Evolutionary conservation across 2,888 invertebrate species (phyloP).

Genomic region (Mythimna albipuncta): DNA sequence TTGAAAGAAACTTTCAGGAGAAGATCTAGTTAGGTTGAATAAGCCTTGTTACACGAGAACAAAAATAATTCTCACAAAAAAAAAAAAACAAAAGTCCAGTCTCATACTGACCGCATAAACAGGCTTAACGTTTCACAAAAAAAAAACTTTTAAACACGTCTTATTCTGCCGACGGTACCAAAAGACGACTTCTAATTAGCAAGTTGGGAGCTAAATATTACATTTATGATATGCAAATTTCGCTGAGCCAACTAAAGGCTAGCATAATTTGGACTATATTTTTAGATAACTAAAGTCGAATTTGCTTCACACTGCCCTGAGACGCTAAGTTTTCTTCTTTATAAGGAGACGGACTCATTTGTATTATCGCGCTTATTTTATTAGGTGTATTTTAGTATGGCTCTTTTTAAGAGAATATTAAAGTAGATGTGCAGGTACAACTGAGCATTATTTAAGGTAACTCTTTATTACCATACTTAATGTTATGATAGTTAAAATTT

Average conservation of each 20-base stretch:
- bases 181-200: conserved; percentile 88
- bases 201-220: conserved; percentile 90
- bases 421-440: conserved; percentile 51
- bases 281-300: conserved; percentile 65
- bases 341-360: conserved; percentile 75
- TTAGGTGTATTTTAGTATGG: conserved; percentile 64
- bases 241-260: conserved; percentile 72
- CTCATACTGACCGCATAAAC: conserved; percentile 31
- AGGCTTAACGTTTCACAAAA: conserved; percentile 33
- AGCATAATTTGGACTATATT: conserved; percentile 77
- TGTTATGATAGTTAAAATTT: conserved; percentile 28
- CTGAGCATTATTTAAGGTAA: conserved; percentile 41
- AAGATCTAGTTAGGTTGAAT: neutral
- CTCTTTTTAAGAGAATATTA: conserved; percentile 58
- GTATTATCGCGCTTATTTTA: conserved; percentile 76
- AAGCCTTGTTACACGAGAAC: conserved; percentile 2
- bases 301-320: conserved; percentile 61
- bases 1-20: neutral
- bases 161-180: conserved; percentile 77
- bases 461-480: conserved; percentile 15
- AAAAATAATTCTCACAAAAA: conserved; percentile 4
- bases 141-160: conserved; percentile 32
- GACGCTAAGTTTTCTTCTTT: conserved; percentile 74
- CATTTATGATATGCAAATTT: conserved; percentile 90
- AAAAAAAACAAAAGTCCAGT: conserved; percentile 15